Evolutionary conservation across 2,888 invertebrate species (phyloP).

Genomic region (Patella depressa): DNA sequence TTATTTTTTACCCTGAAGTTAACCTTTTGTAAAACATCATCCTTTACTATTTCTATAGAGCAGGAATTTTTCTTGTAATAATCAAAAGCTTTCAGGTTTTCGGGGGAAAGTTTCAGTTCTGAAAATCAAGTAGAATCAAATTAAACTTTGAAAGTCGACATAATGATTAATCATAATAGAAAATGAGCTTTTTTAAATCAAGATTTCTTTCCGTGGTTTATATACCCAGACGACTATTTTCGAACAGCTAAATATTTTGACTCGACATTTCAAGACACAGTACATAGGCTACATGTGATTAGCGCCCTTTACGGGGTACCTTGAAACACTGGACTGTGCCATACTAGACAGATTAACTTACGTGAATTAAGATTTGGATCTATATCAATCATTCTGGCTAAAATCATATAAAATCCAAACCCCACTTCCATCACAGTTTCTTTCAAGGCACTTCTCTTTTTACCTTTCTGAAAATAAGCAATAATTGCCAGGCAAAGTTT

Average conservation of each 20-base stretch:
- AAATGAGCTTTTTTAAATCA: neutral
- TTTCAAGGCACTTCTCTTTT: slow-evolving; percentile 55
- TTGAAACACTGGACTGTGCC: neutral
- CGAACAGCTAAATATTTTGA: too few relatives aligned
- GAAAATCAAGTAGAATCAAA: slow-evolving; percentile 12
- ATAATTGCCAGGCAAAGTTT: too few relatives aligned
- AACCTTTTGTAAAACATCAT: slow-evolving; percentile 68
- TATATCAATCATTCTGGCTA: slow-evolving; percentile 69
- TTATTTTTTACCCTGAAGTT: slow-evolving; percentile 70
- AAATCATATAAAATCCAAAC: slow-evolving; percentile 67
- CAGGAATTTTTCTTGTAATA: slow-evolving; percentile 68
- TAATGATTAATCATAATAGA: neutral
- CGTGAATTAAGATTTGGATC: slow-evolving; percentile 56
- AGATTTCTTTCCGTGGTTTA: too few relatives aligned
- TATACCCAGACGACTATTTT: too few relatives aligned
- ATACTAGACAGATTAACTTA: slow-evolving; percentile 35
- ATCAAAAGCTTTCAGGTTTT: slow-evolving; percentile 64
- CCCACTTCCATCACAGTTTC: slow-evolving; percentile 66
- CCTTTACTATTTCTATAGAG: slow-evolving; percentile 70
- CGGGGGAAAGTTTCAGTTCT: slow-evolving; percentile 54
- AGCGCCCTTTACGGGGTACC: too few relatives aligned
- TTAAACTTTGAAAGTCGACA: neutral
- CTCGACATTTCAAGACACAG: too few relatives aligned
- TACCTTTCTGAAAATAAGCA: slow-evolving; percentile 51
- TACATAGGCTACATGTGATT: too few relatives aligned